Base-by-base conservation (phyloP, 2,888 invertebrate genomes). In the Xanthostigma xanthostigma region DNA sequence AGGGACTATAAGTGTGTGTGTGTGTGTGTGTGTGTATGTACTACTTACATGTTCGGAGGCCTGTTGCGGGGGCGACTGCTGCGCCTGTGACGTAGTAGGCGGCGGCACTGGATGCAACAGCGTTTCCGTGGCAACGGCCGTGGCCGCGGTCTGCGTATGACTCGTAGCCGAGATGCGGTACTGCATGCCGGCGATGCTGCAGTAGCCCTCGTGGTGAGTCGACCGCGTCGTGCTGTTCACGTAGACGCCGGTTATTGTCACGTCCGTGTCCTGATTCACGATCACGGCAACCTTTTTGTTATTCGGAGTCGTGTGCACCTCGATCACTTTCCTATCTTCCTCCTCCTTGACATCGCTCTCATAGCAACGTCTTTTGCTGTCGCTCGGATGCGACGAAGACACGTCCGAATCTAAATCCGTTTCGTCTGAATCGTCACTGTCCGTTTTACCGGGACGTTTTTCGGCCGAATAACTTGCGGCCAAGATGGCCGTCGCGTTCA, bases 401-500 rank as follows among this genome's bases (percentile, higher is more conserved):
- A 71, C 73, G 53, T 73, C 72, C 50, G 68, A 65, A 63, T 68
- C 69, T 59, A 70, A 69, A 56, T 73, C 71, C 51, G 62, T 57
- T 51, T 61, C 57, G 56, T 74, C 71, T 50, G 60, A 54, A 55
- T 74, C 72, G 53, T 73, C 69, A 58, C 61, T 50, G 53, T 62
- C 75, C 48, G 67, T 66, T 12, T 74, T 74, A 44, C 61, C 60
- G 36, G 60, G 58, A 35, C 69, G 65, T 60, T 81, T 87, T 63
- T 89, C 88, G 40, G 71, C 68, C 2, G 75, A 76, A 59, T 91
- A 91, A 54, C 88, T 89, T 14, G 91, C 91, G 0, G 90, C 89
- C 54, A 92, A 72, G 59, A 92, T 91, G 14, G 92, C 92, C 36
- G 86, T 84, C 11, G 92, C 92, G 64, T 92, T 92, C 35, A 92